phyloP scores from a whole-genome alignment of 2,888 invertebrate species.

The Aphodius sticticus region DNA sequence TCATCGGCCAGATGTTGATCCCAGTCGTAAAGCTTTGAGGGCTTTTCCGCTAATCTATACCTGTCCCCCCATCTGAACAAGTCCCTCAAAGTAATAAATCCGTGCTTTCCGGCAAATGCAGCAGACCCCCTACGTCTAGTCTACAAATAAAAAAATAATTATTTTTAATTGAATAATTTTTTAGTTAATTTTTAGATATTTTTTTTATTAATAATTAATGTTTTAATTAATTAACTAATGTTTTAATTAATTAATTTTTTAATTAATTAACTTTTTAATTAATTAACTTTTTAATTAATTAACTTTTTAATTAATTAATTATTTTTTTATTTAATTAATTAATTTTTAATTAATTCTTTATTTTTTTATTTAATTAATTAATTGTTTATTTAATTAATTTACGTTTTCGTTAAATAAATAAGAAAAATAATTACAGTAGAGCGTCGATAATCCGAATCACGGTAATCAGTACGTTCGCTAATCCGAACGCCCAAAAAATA shows the following conservation, averaged over 20 bases:
- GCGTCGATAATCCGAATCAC: no score
- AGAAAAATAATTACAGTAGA: no score
- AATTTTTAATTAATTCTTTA: neutral
- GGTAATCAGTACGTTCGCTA: no score
- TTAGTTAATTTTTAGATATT: no score
- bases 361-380: neutral
- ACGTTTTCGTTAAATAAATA: neutral
- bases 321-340: neutral
- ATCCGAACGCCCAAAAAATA: constrained; percentile 51
- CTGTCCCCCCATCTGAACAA: constrained; percentile 97
- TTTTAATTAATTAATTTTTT: constrained; percentile 6
- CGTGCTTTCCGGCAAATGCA: constrained; percentile 90
- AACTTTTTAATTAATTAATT: neutral
- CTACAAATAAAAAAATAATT: constrained; percentile 56
- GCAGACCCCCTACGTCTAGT: constrained; percentile 81
- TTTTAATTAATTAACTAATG: constrained; percentile 4
- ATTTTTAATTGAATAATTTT: no score
- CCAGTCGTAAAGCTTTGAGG: constrained; percentile 86
- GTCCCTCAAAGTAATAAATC: constrained; percentile 93
- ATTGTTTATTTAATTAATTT: no score
- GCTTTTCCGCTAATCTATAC: constrained; percentile 77
- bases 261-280: neutral
- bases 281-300: neutral
- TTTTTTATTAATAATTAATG: neutral
- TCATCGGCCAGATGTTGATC: constrained; percentile 96